Percentiles rank a stretch among this genome's conserved stretches.
Conservation (phyloP, 2,113 vertebrate genomes). For the Rafetus swinhoei region DNA sequence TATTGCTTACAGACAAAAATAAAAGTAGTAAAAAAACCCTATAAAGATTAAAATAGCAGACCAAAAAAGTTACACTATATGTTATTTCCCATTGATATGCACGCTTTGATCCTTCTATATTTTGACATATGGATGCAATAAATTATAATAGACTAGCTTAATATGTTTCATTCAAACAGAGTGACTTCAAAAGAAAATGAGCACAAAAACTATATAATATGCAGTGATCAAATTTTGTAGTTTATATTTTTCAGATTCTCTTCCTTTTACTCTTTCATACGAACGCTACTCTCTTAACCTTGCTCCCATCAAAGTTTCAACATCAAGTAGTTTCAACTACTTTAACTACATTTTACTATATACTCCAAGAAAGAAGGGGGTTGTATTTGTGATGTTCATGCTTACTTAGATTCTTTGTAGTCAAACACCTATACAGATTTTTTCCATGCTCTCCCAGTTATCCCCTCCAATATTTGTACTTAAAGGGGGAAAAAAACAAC, state of each 20-base stretch:
- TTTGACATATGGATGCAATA: neutral
- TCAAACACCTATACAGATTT: neutral
- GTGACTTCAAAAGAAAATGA: neutral
- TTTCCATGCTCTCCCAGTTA: neutral
- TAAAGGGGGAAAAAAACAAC: too few relatives aligned
- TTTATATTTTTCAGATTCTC: neutral
- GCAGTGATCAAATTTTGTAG: neutral
- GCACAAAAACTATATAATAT: neutral
- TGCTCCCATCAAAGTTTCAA: neutral
- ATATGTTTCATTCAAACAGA: neutral
- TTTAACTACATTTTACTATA: neutral
- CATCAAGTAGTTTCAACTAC: neutral
- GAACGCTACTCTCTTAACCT: rapidly evolving
- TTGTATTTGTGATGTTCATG: neutral
- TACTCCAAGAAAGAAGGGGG: neutral
- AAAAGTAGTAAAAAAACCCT: neutral
- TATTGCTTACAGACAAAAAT: rapidly evolving
- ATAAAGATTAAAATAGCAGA: rapidly evolving
- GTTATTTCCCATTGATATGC: neutral
- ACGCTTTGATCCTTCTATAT: neutral
- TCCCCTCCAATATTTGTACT: neutral
- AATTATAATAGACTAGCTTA: neutral
- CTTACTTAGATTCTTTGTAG: neutral
- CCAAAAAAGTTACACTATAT: neutral
- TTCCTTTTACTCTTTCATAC: neutral